Base-by-base conservation (phyloP, 2,888 invertebrate genomes). In the Apodemia hepburni region DNA sequence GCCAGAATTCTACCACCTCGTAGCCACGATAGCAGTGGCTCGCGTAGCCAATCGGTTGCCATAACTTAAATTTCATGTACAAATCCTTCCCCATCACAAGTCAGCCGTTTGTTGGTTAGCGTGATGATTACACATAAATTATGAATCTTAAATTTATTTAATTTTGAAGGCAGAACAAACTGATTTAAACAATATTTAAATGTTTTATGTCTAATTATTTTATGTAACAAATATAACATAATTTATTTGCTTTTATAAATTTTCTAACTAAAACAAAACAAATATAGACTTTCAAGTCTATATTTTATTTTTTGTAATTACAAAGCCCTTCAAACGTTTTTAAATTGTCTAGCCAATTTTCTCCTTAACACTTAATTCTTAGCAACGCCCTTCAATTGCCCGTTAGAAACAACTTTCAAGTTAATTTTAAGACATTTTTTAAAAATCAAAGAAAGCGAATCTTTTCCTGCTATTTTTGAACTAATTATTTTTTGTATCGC, bases 371-470 rank as follows among this genome's bases (percentile, higher is more conserved):
- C 49, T 54, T 61, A 61, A 61, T 54, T 33, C 49, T 59, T 45
- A 54, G 47, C 18, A 51, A 59, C 42, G 54, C 54, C 54, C 54
- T 54, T 27, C 54, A 22, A 15, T 54, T 15, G 54, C 27, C 54
- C 22, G 54, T 54, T 54, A 6, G 27, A 27, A 54, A 54, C 54
- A 27, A 54, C 49, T 61, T 38, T 45, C 58, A n/a, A 62, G 33
- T 49, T 62, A 62, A 54, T 66, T 66, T 65, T 35, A 42, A 49
- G 60, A 61, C 59, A 58, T 45, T 45, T 64, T 22, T 62, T 70
- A 69, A 71, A 15, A 73, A 70, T 33, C 54, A 54, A 15, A 22
- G 27, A 27, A 51, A 22, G 54, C 15, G 54, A 27, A 54, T 22
- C 22, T 22, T 5, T 51, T 22, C 17, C 7, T 17, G 27, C 3